Evolutionary conservation across 1,140 invertebrate genomes (phyloP).

Genomic region (Philotrypesis tridentata): DNA sequence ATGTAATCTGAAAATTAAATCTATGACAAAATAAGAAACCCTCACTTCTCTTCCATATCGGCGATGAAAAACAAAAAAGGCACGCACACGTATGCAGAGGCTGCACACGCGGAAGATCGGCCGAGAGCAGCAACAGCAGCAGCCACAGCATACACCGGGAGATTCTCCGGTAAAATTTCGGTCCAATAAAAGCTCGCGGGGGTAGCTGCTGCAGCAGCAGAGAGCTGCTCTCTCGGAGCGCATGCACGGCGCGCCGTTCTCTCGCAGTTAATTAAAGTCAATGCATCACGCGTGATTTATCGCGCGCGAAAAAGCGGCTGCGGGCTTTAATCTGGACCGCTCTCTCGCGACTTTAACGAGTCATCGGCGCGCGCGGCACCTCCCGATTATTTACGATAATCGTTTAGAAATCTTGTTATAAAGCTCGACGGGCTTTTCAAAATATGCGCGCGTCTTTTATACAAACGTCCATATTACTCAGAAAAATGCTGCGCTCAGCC

Average conservation of each 20-base stretch:
- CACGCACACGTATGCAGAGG: too few species aligned
- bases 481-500: neutral
- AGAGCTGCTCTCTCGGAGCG: neutral
- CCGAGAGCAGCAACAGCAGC: too few species aligned
- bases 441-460: neutral
- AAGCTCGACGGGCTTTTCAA: conserved; percentile 37
- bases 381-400: conserved; percentile 48
- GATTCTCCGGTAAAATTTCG: too few species aligned
- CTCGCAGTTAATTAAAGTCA: conserved; percentile 49
- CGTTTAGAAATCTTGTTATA: conserved; percentile 48
- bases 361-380: conserved; percentile 19
- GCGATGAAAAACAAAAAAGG: too few species aligned
- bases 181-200: conserved; percentile 36
- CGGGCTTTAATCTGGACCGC: conserved; percentile 34
- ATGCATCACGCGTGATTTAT: conserved; percentile 48
- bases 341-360: conserved; percentile 13
- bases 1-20: too few species aligned
- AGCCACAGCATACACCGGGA: too few species aligned
- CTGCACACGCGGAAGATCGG: too few species aligned
- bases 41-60: too few species aligned
- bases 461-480: conserved; percentile 38
- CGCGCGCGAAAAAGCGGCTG: conserved; percentile 18
- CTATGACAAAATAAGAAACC: too few species aligned
- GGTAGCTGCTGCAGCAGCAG: neutral
- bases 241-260: neutral